These are phyloP conservation scores for Pentalonia nigronervosa DNA, from an alignment of 1,140 invertebrate species.

Conservation along the genomic window DNA sequence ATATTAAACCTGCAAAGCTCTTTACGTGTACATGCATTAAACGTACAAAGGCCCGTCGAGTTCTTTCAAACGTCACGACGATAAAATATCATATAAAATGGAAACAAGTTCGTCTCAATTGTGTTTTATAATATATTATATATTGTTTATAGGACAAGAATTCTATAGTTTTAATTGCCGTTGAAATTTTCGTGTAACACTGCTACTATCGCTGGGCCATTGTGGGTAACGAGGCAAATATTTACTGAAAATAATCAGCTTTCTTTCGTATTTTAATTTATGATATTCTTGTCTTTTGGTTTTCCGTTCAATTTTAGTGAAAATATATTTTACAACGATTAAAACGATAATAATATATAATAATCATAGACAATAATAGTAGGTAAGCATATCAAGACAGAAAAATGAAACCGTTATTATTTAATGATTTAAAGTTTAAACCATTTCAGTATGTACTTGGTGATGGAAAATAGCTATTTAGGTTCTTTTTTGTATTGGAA, in stretches of 20 bases:
- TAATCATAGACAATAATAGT: background rate
- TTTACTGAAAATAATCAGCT: background rate
- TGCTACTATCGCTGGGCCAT: background rate
- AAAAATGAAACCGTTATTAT: background rate
- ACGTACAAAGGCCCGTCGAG: background rate
- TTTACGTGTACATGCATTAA: background rate
- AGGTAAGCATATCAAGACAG: background rate
- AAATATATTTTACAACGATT: background rate
- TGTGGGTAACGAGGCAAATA: background rate
- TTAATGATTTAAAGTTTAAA: background rate
- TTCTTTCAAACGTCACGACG: background rate
- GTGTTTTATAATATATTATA: too few species aligned
- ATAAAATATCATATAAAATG: background rate
- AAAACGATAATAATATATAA: background rate
- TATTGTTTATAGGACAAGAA: background rate
- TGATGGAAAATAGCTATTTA: background rate
- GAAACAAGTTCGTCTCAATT: background rate
- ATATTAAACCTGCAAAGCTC: background rate
- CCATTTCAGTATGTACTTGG: background rate
- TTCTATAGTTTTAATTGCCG: background rate
- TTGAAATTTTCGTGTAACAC: background rate
- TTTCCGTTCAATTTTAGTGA: background rate
- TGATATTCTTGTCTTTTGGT: background rate
- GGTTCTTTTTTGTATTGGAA: background rate
- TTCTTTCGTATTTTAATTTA: background rate